Percentiles rank a stretch among this genome's conserved stretches.
Conservation (phyloP, 2,888 invertebrate genomes). For the Arrhopalites spinosus region DNA sequence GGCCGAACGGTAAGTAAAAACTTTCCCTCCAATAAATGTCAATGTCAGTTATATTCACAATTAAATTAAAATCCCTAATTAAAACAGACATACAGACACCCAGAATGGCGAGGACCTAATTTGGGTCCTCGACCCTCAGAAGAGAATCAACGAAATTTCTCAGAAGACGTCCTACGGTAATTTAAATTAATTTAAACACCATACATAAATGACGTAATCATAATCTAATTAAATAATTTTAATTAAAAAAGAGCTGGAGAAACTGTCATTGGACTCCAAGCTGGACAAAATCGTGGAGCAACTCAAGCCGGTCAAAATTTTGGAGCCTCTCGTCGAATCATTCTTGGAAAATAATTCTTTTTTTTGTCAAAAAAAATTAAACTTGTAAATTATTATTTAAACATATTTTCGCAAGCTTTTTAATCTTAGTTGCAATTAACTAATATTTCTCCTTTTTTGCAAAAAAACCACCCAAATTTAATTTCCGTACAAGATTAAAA, state of each 20-base stretch:
- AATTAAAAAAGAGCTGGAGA: slow-evolving; percentile 70
- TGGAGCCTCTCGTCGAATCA: slow-evolving; percentile 81
- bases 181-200: no score
- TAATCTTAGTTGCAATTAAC: no score
- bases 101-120: slow-evolving; percentile 80
- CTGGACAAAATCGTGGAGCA: slow-evolving; percentile 83
- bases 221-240: no score
- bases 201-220: no score
- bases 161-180: slow-evolving; percentile 71
- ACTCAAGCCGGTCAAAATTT: slow-evolving; percentile 85
- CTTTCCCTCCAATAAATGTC: not conserved
- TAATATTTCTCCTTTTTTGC: no score
- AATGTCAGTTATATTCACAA: not conserved
- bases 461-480: no score
- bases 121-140: slow-evolving; percentile 86
- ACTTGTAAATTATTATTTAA: no score
- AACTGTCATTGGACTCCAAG: slow-evolving; percentile 82
- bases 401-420: no score
- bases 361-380: no score
- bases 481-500: no score
- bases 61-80: no score
- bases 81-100: slow-evolving; percentile 78
- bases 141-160: slow-evolving; percentile 79
- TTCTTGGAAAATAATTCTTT: slow-evolving; percentile 63
- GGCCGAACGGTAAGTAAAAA: slow-evolving; percentile 73